Evolutionary conservation across 53 echinoderm and acorn worm genomes (phyloP), one percentile per base, ranked within the genome.

Genomic region (Paracentrotus lividus): DNA sequence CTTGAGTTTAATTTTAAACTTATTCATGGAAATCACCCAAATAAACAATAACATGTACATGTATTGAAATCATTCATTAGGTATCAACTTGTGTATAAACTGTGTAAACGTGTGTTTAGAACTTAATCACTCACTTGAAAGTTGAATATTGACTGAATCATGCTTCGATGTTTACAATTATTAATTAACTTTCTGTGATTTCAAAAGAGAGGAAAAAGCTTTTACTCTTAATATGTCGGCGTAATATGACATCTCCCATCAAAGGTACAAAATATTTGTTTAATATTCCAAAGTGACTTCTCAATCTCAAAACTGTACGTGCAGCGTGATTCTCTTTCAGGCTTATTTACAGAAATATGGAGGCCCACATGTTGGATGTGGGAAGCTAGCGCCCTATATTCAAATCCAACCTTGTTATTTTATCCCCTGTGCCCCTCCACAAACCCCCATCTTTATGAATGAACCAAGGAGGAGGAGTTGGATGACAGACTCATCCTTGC

Each of bases 401-500:
- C 77, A 2, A 77, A 77, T 14, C 23, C 77, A 77, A 43, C 21
- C 77, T 42, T 44, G 42, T 1, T 23, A 24, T 21, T 8, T 42
- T 43, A 47, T 23, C 47, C 47, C 72, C 21, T 2, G 9, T 23
- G 81, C 47, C 81, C 47, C 47, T 81, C 26, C 8, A 44, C 47
- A 81, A 32, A 81, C 81, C 9, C 72, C 81, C 8, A 45, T 45
- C 44, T 47, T 81, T 81, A 81, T 81, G 81, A 81, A 81, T 81
- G 81, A 81, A 81, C 12, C 7, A 16, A 81, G 81, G 27, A 45
- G 47, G 44, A 44, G 47, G 81, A 47, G 81, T 1, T 47, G 81
- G 81, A 78, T 45, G 78, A 78, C 8, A 45, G 81, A 21, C 81
- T 81, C 26, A 81, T 81, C 81, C 81, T n/a, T 81, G 81, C 47